These are phyloP conservation scores for Ciconia stormi DNA, from an alignment of 2,113 vertebrate genomes.

Conservation along the genomic window DNA sequence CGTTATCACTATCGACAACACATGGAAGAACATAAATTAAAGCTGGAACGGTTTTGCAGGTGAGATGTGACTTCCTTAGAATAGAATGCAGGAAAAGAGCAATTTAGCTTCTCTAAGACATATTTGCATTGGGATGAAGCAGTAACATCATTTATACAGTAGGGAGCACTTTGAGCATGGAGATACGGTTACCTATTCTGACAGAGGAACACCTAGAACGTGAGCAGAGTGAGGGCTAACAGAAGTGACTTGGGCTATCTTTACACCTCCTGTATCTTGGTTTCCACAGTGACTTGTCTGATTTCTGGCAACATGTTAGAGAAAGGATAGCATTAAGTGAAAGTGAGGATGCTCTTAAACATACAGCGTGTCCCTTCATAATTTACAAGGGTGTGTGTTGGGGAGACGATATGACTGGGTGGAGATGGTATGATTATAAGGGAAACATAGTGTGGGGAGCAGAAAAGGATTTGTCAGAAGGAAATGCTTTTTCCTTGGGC, in stretches of 20 bases:
- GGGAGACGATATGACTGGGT: not conserved
- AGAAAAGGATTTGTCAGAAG: not conserved
- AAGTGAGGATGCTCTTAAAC: not conserved
- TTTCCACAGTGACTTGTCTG: not conserved
- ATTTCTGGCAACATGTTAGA: not conserved
- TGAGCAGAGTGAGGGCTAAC: not conserved
- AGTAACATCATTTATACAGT: not conserved
- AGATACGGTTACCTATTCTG: not conserved
- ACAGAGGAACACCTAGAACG: not conserved
- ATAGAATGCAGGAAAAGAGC: not conserved
- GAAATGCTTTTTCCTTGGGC: not conserved
- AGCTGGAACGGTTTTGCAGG: slow-evolving; percentile 73
- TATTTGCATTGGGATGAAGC: not conserved
- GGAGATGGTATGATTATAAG: not conserved
- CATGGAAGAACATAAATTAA: slow-evolving; percentile 65
- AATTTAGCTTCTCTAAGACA: not conserved
- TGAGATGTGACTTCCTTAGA: slow-evolving; percentile 28
- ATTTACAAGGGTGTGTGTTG: not conserved
- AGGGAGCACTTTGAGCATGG: not conserved
- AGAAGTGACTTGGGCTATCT: not conserved
- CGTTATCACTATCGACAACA: slow-evolving; percentile 26
- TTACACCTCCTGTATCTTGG: not conserved
- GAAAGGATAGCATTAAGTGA: not conserved
- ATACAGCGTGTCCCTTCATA: not conserved
- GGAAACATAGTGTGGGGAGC: not conserved